These are phyloP conservation scores for Sardina pilchardus DNA, from an alignment of 2,113 vertebrate species.

Conservation along the genomic window DNA sequence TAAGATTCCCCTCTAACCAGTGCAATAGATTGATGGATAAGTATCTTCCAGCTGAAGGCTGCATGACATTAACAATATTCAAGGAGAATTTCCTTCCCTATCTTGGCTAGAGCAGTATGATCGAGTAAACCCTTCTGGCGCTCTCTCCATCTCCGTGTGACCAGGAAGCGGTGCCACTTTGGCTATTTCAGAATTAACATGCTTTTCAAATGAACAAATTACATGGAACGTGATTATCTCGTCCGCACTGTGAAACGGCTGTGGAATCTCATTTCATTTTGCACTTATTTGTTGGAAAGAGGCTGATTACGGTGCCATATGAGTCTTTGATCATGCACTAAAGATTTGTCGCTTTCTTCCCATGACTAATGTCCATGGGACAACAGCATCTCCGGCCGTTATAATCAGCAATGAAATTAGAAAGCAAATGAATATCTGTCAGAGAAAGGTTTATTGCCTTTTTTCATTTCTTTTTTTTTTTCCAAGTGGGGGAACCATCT, in stretches of 20 bases:
- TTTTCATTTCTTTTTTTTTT: constrained; percentile 61
- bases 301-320: constrained; percentile 52
- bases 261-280: constrained; percentile 51
- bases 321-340: constrained; percentile 47
- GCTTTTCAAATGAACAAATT: constrained; percentile 44
- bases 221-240: constrained; percentile 46
- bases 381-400: constrained; percentile 53
- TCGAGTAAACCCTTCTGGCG: not conserved
- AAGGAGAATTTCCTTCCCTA: not conserved
- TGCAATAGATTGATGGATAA: not conserved
- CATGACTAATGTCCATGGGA: constrained; percentile 63
- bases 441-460: constrained; percentile 60
- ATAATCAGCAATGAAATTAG: constrained; percentile 65
- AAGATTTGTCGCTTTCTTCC: constrained; percentile 51
- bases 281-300: constrained; percentile 32
- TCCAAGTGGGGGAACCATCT: constrained; percentile 67
- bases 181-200: constrained; percentile 29
- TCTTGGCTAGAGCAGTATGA: not conserved
- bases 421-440: constrained; percentile 62
- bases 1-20: not conserved
- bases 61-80: constrained; percentile 8
- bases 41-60: constrained; percentile 1
- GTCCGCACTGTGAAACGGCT: constrained; percentile 28
- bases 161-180: constrained; percentile 6
- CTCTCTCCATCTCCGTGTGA: not conserved